A percentile compares a stretch with the other conserved stretches of the same genome.
These are phyloP conservation scores for Scelioninae gen. 1 DNA, from an alignment of 2,888 invertebrate genomes.

Conservation along the genomic window DNA sequence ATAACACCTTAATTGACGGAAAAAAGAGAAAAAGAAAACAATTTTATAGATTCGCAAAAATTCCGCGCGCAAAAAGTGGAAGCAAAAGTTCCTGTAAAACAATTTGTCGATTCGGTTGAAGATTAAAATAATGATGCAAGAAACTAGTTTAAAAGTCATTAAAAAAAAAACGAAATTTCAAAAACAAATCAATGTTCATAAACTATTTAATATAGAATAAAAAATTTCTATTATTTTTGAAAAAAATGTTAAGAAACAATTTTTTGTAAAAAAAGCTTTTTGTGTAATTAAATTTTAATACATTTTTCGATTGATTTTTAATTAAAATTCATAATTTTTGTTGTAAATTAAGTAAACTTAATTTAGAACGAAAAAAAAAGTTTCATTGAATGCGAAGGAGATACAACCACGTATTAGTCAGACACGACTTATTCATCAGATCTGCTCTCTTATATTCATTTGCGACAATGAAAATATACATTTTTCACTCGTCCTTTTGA, in stretches of 20 bases:
- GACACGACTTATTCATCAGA: slow-evolving; percentile 46
- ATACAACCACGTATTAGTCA: slow-evolving; percentile 57
- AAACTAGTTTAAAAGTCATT: not conserved
- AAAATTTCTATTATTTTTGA: no score
- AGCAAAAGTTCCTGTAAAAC: not conserved
- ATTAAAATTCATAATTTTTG: no score
- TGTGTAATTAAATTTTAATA: no score
- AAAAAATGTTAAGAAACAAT: no score
- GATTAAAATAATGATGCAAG: no score
- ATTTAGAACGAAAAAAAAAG: not conserved
- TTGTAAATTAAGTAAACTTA: no score
- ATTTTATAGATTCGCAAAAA: not conserved
- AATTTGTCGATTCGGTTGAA: no score
- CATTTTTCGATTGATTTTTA: no score
- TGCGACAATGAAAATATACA: slow-evolving; percentile 62
- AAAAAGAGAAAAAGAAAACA: not conserved
- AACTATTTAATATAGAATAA: no score
- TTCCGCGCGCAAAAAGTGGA: not conserved
- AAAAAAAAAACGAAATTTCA: not conserved
- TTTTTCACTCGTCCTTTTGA: slow-evolving; percentile 63
- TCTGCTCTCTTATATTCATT: slow-evolving; percentile 49
- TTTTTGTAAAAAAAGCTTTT: no score
- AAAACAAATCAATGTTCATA: no score
- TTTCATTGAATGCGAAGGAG: slow-evolving; percentile 42
- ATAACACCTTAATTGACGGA: slow-evolving; percentile 1